Percentiles rank a stretch among this genome's conserved stretches.
Conservation (phyloP, 2,113 vertebrate species). For the Opisthocomus hoazin region DNA sequence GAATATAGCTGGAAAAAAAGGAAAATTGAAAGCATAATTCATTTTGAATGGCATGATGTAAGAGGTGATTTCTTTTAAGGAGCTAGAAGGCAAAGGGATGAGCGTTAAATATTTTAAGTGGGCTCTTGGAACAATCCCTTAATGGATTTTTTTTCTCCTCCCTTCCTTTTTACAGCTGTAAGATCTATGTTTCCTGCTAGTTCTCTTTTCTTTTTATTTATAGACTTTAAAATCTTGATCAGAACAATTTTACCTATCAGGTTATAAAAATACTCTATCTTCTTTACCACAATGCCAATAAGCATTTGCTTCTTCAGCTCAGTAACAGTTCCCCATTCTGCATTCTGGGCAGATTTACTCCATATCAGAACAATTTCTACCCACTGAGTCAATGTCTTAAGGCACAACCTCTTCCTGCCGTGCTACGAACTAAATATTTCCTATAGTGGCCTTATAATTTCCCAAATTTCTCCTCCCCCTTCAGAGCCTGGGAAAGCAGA, state of each 20-base stretch:
- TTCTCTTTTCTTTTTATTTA: neutral
- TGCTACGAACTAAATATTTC: neutral
- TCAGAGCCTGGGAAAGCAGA: slow-evolving; percentile 34
- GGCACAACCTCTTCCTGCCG: neutral
- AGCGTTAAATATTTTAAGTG: slow-evolving; percentile 5
- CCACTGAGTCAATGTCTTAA: neutral
- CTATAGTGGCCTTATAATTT: neutral
- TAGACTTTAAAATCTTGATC: neutral
- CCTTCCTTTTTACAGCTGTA: neutral
- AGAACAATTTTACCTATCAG: neutral
- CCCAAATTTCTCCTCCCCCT: neutral
- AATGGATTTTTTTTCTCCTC: neutral
- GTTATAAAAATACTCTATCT: neutral
- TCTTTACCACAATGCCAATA: neutral
- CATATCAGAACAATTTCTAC: neutral
- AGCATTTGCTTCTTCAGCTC: neutral
- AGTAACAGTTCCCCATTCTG: neutral
- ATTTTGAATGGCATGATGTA: slow-evolving; percentile 1
- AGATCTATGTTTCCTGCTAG: neutral
- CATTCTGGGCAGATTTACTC: neutral
- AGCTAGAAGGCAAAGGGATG: neutral
- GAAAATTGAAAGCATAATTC: slow-evolving; percentile 14
- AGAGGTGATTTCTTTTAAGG: slow-evolving; percentile 35
- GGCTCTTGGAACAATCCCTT: neutral
- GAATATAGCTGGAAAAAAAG: neutral